A percentile compares a stretch with the other conserved stretches of the same genome.
phyloP scores from a whole-genome alignment of 2,888 invertebrate genomes.

The Apotomis betuletana region DNA sequence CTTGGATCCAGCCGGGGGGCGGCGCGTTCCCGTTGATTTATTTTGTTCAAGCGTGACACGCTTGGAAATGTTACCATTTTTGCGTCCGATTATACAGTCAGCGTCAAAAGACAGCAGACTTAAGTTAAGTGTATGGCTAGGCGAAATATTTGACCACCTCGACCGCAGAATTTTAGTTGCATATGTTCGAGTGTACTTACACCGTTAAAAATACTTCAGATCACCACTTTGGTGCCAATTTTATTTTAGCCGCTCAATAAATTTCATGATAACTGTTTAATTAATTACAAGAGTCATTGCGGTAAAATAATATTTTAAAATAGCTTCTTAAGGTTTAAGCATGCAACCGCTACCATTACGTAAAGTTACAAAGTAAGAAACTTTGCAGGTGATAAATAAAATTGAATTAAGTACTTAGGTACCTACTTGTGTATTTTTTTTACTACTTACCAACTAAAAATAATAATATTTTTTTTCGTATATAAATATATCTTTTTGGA shows the following conservation, averaged over 20 bases:
- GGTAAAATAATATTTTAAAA: background rate
- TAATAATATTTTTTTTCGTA: no score
- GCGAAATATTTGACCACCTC: background rate
- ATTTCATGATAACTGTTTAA: conserved; percentile 3
- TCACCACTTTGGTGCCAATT: conserved; percentile 48
- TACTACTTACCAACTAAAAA: no score
- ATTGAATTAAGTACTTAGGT: no score
- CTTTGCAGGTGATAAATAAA: no score
- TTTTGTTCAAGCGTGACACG: conserved; percentile 60
- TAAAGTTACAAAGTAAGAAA: no score
- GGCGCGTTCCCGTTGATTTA: conserved; percentile 71
- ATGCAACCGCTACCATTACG: no score
- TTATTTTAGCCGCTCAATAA: conserved; percentile 47
- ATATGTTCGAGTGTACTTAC: background rate
- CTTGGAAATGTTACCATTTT: conserved; percentile 55
- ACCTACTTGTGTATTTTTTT: no score
- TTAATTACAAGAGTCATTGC: conserved; percentile 7
- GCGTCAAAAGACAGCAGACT: background rate
- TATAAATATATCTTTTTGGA: no score
- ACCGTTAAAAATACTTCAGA: background rate
- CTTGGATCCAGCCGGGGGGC: conserved; percentile 68
- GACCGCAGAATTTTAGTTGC: background rate
- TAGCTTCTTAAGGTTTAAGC: background rate
- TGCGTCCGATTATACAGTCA: conserved; percentile 58
- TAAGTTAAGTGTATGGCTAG: background rate